These are phyloP conservation scores for Epizoanthus rinbou DNA, from an alignment of 92 coral and sea anemone genomes.

Conservation along the genomic window DNA sequence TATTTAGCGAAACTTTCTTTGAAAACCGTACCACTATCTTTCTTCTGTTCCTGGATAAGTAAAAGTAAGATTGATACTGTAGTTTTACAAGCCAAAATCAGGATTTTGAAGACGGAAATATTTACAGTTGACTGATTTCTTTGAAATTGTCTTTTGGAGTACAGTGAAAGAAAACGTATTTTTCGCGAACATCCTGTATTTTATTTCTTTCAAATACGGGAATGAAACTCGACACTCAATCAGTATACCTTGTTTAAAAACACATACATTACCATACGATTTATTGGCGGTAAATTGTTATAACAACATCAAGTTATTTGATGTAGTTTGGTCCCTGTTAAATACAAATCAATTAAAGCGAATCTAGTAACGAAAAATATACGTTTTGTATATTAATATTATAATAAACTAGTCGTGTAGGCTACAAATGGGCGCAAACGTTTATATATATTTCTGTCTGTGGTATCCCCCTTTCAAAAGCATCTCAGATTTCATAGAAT, in stretches of 20 bases:
- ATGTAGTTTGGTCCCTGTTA: not conserved
- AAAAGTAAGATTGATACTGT: not conserved
- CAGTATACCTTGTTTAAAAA: not conserved
- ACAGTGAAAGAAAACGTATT: too few relatives aligned
- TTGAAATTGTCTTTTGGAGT: too few relatives aligned
- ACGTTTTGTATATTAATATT: too few relatives aligned
- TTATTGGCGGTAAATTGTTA: constrained; percentile 18
- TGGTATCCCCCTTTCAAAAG: too few relatives aligned
- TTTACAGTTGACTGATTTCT: constrained; percentile 9
- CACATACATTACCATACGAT: not conserved
- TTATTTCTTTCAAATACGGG: not conserved
- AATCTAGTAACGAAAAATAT: not conserved
- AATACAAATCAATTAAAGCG: not conserved
- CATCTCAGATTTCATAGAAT: not conserved
- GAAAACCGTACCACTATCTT: too few relatives aligned
- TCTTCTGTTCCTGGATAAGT: too few relatives aligned
- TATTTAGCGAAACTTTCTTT: too few relatives aligned
- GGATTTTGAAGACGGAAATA: constrained; percentile 4
- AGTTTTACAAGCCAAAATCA: not conserved
- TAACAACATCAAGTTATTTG: too few relatives aligned
- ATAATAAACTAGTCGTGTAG: too few relatives aligned
- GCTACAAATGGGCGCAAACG: too few relatives aligned
- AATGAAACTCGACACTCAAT: not conserved
- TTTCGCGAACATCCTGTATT: not conserved
- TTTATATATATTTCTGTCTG: too few relatives aligned